Evolutionary conservation across 2,888 invertebrate species (phyloP), one percentile per base, ranked within the genome.

Genomic region (Ectemnius cavifrons): DNA sequence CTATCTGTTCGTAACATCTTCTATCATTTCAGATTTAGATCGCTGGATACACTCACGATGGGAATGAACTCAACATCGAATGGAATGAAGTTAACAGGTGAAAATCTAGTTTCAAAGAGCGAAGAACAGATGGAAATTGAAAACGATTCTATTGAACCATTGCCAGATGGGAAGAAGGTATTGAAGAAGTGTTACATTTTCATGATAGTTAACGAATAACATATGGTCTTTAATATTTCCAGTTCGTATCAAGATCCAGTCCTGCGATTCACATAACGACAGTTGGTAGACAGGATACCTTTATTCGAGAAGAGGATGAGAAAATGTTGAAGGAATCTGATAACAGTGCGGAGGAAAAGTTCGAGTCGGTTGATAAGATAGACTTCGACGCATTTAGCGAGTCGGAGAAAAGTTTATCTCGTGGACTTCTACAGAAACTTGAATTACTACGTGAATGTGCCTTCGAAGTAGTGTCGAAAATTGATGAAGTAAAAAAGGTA

Each of bases 251-350:
- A 46, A 68, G n/a, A 14, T 78, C 78, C 2, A 71, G 45, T 46
- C 71, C 71, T 14, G 5, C 23, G 6, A 74, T 68, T 8, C 49
- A 52, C 28, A 14, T 64, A n/a, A 61, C 6, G 13, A 56, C 46
- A 6, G 45, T 78, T 14, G 45, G 63, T 11, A 75, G 78, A 79
- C 80, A 78, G n/a, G 78, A 78, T 11, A 83, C 84, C 8, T 82
- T 80, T 20, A 46, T 79, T 27, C 70, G 77, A 18, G 77, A 77
- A 6, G 63, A 73, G 8, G 49, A 67, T 60, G n/a, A 27, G 14
- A 16, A 23, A 8, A 13, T 57, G 18, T 61, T n/a, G 20, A 13
- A 63, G 2, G 70, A 67, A 11, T n/a, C 46, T 4, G 45, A 14
- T 8, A 6, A 47, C 13, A 16, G 37, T 1, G 6, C 14, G 18